Evolutionary conservation across 2,888 invertebrate species (phyloP), one percentile per base, ranked within the genome.

Genomic region (Tanytarsus gracilentus): DNA sequence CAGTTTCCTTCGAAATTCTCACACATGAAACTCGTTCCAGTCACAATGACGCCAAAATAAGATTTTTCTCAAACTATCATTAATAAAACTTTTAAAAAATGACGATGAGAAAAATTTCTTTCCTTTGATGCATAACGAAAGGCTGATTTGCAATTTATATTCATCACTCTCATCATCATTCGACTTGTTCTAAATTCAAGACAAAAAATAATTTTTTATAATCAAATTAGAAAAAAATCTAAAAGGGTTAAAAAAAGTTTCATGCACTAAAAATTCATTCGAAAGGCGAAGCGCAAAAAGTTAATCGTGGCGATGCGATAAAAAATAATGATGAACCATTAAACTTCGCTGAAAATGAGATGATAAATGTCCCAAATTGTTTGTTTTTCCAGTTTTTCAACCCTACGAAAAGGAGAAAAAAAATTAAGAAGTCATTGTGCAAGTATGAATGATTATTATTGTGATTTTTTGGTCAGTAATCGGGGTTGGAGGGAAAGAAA

Each of bases 301-400:
- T 25, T n/a, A 23, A 39, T 40, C 25, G 30, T 33, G 53, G n/a
- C 27, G 26, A 9, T 18, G 21, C 9, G 29, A 51, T 27, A 26
- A 27, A 29, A 51, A 51, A 51, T 51, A 51, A 51, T 53, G 55
- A 55, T 40, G 39, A 55, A 26, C 55, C 55, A 55, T 55, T 55
- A 25, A 30, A 30, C 23, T 40, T 16, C 6, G 27, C 39, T 30
- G 26, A 55, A 29, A 51, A 40, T 25, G 18, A 23, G 40, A 55
- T 55, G 55, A 55, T 55, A 55, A 55, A 55, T 55, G 51, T 55
- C 39, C 40, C 40, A 55, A 55, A 55, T 55, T 55, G 55, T 55
- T 55, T 55, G 27, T 40, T 40, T 27, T 44, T 23, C 44, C 18
- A 23, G 16, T 39, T 55, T 53, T 53, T 25, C 16, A 30, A 16